These are phyloP conservation scores for Pseudorectes ferrugineus DNA, from an alignment of 2,113 vertebrate genomes.

Conservation along the genomic window DNA sequence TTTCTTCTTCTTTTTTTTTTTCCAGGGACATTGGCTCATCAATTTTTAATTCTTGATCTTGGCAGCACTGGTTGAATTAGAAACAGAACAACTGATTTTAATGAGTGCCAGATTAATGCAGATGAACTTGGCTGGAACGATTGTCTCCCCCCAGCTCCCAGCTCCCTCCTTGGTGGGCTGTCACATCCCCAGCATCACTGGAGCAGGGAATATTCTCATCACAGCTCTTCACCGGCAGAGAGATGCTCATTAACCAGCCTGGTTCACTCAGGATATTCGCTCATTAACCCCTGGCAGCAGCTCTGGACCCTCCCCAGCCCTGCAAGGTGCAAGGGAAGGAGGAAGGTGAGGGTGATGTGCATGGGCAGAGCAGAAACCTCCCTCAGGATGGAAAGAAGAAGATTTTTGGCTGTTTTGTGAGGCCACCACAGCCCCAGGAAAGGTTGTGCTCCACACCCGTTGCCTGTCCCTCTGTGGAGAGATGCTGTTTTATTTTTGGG, in stretches of 20 bases:
- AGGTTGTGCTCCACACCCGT: not conserved
- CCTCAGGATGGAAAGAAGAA: not conserved
- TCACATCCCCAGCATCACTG: not conserved
- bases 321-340: not conserved
- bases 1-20: not conserved
- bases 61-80: not conserved
- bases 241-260: not conserved
- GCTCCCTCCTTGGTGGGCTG: not conserved
- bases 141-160: not conserved
- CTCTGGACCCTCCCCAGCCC: not conserved
- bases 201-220: not conserved
- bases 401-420: not conserved
- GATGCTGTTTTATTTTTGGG: not conserved
- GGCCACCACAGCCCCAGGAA: not conserved
- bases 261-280: not conserved
- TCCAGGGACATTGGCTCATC: not conserved
- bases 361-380: not conserved
- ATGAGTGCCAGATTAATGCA: slow-evolving; percentile 41
- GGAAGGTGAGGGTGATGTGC: not conserved
- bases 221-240: not conserved
- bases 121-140: not conserved
- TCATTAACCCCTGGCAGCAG: not conserved
- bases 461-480: not conserved
- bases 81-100: slow-evolving; percentile 30
- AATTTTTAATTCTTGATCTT: slow-evolving; percentile 25